Evolutionary conservation across 1,140 invertebrate genomes (phyloP).

Genomic region (Macrobrachium rosenbergii): DNA sequence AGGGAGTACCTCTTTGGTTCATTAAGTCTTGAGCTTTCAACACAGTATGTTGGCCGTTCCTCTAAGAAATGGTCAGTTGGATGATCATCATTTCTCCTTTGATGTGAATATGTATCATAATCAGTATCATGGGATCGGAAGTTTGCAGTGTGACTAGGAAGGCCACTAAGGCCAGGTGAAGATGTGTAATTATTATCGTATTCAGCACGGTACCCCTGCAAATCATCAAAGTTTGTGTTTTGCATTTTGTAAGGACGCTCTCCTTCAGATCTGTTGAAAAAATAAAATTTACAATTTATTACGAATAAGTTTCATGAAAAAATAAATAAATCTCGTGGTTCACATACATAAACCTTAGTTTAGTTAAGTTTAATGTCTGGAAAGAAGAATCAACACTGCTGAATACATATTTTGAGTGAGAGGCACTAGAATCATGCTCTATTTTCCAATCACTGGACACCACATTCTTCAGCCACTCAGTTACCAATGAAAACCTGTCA

Average conservation of each 20-base stretch:
- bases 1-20: conserved; percentile 49
- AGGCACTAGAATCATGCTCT: too few species aligned
- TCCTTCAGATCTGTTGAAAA: conserved; percentile 1
- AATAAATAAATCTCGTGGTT: too few species aligned
- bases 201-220: conserved; percentile 36
- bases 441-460: too few species aligned
- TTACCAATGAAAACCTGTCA: too few species aligned
- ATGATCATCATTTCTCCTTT: not conserved
- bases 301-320: too few species aligned
- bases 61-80: not conserved
- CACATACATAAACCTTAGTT: too few species aligned
- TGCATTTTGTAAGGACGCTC: conserved; percentile 31
- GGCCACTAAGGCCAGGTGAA: conserved; percentile 46
- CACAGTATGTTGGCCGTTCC: conserved; percentile 17
- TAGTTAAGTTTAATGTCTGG: too few species aligned
- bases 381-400: too few species aligned
- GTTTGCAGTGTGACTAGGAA: conserved; percentile 46
- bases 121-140: conserved; percentile 25
- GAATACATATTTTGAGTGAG: too few species aligned
- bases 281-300: not conserved
- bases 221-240: conserved; percentile 9
- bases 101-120: conserved; percentile 1
- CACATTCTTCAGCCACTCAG: too few species aligned
- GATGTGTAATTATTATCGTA: conserved; percentile 57
- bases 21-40: conserved; percentile 50